These are phyloP conservation scores for Clarias macrocephalus DNA, from an alignment of 2,113 vertebrate genomes.

Conservation along the genomic window DNA sequence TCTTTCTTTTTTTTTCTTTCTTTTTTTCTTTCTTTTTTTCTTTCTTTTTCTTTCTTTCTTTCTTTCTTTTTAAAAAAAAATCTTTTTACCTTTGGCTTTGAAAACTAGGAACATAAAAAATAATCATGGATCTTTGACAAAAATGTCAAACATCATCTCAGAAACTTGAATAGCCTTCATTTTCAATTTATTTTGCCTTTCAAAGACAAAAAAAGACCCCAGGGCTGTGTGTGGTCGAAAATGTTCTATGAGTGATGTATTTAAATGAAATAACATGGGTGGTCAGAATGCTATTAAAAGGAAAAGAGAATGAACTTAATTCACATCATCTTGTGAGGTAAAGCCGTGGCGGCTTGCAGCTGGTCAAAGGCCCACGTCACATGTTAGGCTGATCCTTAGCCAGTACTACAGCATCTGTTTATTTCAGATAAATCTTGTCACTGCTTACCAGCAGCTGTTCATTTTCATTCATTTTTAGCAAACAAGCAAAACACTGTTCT, in stretches of 20 bases:
- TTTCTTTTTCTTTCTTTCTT: no score
- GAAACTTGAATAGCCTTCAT: slow-evolving; percentile 6
- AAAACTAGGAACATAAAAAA: background rate
- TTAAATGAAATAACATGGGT: background rate
- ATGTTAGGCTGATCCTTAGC: slow-evolving; percentile 47
- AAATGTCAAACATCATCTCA: slow-evolving; percentile 3
- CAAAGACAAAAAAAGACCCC: background rate
- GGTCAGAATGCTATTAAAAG: background rate
- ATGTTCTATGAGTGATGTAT: background rate
- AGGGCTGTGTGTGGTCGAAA: background rate
- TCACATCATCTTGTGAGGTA: background rate
- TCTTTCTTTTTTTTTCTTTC: no score
- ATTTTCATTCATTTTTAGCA: slow-evolving; percentile 60
- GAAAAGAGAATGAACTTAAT: background rate
- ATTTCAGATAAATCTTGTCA: slow-evolving; percentile 67
- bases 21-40: no score
- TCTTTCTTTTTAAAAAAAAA: no score
- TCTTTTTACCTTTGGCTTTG: background rate
- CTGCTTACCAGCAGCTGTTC: slow-evolving; percentile 55
- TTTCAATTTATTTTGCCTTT: slow-evolving; percentile 35
- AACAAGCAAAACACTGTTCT: slow-evolving; percentile 35
- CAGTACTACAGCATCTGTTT: slow-evolving; percentile 63
- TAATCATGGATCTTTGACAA: background rate
- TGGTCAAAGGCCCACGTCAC: slow-evolving; percentile 51
- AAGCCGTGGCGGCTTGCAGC: slow-evolving; percentile 54